phyloP scores from a whole-genome alignment of 92 coral and sea anemone species.

The Scolanthus callimorphus region DNA sequence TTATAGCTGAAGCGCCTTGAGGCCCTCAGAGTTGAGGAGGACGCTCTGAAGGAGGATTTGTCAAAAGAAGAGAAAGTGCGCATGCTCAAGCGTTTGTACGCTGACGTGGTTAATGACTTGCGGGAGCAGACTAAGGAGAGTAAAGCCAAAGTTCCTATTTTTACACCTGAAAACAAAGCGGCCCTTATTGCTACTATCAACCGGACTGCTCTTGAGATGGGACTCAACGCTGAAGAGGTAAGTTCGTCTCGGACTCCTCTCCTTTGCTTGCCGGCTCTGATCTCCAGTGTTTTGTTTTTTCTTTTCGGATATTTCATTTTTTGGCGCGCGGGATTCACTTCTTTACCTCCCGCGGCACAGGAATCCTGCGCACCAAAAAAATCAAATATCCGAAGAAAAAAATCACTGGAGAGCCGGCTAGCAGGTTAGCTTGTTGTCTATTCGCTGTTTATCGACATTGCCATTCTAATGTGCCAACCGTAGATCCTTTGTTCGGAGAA shows the following conservation, averaged over 20 bases:
- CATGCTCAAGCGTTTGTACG: slow-evolving; percentile 39
- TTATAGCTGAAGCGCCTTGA: slow-evolving; percentile 13
- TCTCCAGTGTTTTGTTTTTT: no score
- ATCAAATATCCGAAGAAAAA: no score
- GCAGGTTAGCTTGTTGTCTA: no score
- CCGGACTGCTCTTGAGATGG: slow-evolving; percentile 19
- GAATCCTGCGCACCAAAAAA: no score
- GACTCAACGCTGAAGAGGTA: slow-evolving; percentile 13
- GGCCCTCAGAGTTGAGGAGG: slow-evolving; percentile 25
- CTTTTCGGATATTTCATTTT: no score
- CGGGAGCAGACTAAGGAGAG: slow-evolving; percentile 16
- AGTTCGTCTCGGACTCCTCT: neutral
- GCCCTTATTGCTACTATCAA: slow-evolving; percentile 7
- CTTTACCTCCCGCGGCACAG: no score
- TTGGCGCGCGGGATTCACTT: no score
- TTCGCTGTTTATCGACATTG: no score
- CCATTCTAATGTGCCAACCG: no score
- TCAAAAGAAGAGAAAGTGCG: slow-evolving; percentile 24
- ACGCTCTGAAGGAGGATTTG: slow-evolving; percentile 15
- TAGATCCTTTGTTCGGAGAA: no score
- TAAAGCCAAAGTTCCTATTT: slow-evolving; percentile 6
- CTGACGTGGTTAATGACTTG: slow-evolving; percentile 33
- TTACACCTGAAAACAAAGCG: neutral
- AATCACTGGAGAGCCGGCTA: no score
- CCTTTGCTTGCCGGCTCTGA: no score